A percentile compares a stretch with the other conserved stretches of the same genome.
These are phyloP conservation scores for Apostichopus californicus DNA, from an alignment of 35 echinoderm and acorn worm genomes.

Conservation along the genomic window DNA sequence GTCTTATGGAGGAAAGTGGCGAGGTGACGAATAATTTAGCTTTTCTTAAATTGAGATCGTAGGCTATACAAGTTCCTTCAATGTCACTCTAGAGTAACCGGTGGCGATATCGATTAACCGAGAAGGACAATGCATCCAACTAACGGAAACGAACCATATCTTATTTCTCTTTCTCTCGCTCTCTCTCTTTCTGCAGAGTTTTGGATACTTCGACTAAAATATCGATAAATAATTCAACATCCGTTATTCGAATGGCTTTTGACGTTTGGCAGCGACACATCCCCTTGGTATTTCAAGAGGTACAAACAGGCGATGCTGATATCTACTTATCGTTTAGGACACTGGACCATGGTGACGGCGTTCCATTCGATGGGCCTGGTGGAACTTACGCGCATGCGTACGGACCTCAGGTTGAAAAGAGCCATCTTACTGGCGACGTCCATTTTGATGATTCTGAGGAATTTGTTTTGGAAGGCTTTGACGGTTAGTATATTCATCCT, in stretches of 20 bases:
- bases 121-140: conserved; percentile 3
- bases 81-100: too few species aligned
- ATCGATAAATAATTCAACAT: neutral
- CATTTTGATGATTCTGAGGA: conserved; percentile 84
- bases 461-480: neutral
- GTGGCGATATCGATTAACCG: neutral
- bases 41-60: too few species aligned
- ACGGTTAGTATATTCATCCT: neutral
- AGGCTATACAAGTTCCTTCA: too few species aligned
- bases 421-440: conserved; percentile 65
- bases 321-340: conserved; percentile 63
- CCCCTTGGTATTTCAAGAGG: conserved; percentile 56
- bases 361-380: conserved; percentile 75
- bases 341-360: conserved; percentile 66
- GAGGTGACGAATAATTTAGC: too few species aligned
- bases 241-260: neutral
- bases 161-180: neutral
- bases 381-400: conserved; percentile 80
- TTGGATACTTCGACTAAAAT: neutral
- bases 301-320: conserved; percentile 55
- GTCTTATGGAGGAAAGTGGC: too few species aligned
- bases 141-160: neutral
- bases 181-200: neutral
- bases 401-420: conserved; percentile 38
- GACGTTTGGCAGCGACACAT: conserved; percentile 79